phyloP scores from a whole-genome alignment of 2,797 vertebrate genomes.

The Gadopsis bispinosus region DNA sequence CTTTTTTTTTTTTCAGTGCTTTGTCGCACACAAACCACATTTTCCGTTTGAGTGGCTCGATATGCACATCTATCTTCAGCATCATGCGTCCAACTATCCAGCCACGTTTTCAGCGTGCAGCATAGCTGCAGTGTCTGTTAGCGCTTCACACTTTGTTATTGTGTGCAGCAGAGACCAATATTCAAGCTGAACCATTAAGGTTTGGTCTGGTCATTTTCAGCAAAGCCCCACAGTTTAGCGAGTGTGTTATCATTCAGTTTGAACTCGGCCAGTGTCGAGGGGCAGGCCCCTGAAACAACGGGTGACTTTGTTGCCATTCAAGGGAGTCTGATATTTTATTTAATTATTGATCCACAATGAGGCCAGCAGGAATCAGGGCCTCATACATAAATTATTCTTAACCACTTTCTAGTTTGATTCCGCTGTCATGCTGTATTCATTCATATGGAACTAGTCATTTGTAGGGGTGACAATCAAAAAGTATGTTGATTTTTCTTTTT shows the following conservation, averaged over 20 bases:
- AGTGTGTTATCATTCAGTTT: constrained; percentile 49
- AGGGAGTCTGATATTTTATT: constrained; percentile 53
- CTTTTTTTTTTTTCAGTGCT: constrained; percentile 34
- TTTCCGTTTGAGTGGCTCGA: constrained; percentile 63
- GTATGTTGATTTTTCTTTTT: constrained; percentile 37
- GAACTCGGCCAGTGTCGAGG: constrained; percentile 45
- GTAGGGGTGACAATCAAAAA: constrained; percentile 45
- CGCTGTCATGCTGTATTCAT: constrained; percentile 33
- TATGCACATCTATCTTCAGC: constrained; percentile 40
- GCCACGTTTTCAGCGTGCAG: constrained; percentile 1
- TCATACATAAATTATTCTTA: constrained; percentile 69
- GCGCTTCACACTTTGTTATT: constrained; percentile 20
- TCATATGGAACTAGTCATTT: constrained; percentile 50
- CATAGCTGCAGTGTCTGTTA: background rate
- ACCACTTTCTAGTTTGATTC: constrained; percentile 49
- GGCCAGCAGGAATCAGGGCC: constrained; percentile 45
- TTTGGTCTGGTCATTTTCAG: constrained; percentile 30
- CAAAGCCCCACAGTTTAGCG: constrained; percentile 27
- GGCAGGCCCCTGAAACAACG: constrained; percentile 40
- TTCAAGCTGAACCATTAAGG: constrained; percentile 20
- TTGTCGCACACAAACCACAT: constrained; percentile 70
- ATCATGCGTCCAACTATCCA: constrained; percentile 20
- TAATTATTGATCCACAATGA: constrained; percentile 66
- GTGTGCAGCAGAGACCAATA: constrained; percentile 36
- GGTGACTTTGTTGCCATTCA: constrained; percentile 47